Evolutionary conservation across 2,113 vertebrate species (phyloP).

Genomic region (Tichodroma muraria): DNA sequence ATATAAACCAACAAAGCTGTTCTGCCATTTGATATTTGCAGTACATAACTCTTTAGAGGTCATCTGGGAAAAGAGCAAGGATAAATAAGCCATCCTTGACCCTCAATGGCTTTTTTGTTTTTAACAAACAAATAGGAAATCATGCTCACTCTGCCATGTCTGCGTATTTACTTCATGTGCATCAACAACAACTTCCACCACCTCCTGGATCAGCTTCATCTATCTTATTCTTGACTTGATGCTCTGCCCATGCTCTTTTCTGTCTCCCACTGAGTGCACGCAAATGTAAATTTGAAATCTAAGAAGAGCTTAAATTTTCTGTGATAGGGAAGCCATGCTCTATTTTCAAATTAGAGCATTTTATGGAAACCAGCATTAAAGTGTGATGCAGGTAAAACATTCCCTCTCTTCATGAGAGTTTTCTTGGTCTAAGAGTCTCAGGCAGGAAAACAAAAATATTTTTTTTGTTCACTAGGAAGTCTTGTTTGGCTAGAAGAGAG

Average conservation of each 20-base stretch:
- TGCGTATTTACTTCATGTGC: not conserved
- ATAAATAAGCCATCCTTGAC: not conserved
- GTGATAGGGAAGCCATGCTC: not conserved
- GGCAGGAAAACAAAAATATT: not conserved
- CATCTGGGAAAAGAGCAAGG: not conserved
- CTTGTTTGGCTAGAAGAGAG: not conserved
- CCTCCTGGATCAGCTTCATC: not conserved
- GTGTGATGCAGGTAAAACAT: not conserved
- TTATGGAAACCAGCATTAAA: not conserved
- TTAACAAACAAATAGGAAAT: not conserved
- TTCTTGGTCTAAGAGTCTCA: not conserved
- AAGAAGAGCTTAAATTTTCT: not conserved
- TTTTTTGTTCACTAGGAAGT: not conserved
- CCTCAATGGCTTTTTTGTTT: not conserved
- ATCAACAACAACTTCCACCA: not conserved
- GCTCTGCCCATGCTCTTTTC: not conserved
- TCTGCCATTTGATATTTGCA: not conserved
- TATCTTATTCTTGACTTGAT: not conserved
- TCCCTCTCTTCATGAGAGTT: not conserved
- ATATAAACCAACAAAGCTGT: not conserved
- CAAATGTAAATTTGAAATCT: not conserved
- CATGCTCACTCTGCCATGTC: not conserved
- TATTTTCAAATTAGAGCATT: not conserved
- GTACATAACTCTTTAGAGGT: not conserved
- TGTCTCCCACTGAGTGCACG: rapidly evolving